phyloP scores from a whole-genome alignment of 2,888 invertebrate genomes.

The Ceratothoa steindachneri region DNA sequence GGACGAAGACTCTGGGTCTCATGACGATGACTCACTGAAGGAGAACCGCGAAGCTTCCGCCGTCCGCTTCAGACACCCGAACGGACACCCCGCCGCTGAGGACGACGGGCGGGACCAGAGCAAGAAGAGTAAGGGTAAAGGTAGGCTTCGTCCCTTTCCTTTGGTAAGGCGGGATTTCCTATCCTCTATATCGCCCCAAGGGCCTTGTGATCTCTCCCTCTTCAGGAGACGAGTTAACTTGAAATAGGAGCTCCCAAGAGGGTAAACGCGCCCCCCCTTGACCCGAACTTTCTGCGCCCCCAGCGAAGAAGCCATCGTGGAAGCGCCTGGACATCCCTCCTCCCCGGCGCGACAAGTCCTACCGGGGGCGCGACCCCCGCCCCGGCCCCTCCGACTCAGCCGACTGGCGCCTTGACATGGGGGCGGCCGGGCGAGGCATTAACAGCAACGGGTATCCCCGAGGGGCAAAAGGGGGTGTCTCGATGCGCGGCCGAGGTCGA shows the following conservation, averaged over 20 bases:
- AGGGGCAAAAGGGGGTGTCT: conserved; percentile 15
- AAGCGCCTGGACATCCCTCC: conserved; percentile 72
- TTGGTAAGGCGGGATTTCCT: too few species aligned
- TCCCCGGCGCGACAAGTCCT: conserved; percentile 30
- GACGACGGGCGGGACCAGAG: conserved; percentile 47
- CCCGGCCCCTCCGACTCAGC: conserved; percentile 20
- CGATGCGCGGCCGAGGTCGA: conserved; percentile 38
- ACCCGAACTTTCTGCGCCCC: too few species aligned
- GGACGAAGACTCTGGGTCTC: conserved; percentile 45
- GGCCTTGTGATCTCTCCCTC: too few species aligned
- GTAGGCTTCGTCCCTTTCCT: too few species aligned
- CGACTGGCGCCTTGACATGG: conserved; percentile 32
- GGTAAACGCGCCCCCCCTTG: too few species aligned
- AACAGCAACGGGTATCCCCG: conserved; percentile 13
- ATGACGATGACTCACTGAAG: conserved; percentile 55
- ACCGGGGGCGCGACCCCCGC: conserved; percentile 8
- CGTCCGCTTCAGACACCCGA: conserved; percentile 50
- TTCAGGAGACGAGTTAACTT: too few species aligned
- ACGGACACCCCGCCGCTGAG: conserved; percentile 48
- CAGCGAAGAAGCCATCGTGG: conserved; percentile 74
- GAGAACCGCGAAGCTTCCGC: conserved; percentile 52
- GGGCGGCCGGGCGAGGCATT: conserved; percentile 10
- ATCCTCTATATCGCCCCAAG: too few species aligned
- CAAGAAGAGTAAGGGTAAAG: conserved; percentile 51
- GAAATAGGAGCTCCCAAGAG: too few species aligned